phyloP scores from a whole-genome alignment of 2,113 vertebrate genomes.

The Pterocles burchelli region DNA sequence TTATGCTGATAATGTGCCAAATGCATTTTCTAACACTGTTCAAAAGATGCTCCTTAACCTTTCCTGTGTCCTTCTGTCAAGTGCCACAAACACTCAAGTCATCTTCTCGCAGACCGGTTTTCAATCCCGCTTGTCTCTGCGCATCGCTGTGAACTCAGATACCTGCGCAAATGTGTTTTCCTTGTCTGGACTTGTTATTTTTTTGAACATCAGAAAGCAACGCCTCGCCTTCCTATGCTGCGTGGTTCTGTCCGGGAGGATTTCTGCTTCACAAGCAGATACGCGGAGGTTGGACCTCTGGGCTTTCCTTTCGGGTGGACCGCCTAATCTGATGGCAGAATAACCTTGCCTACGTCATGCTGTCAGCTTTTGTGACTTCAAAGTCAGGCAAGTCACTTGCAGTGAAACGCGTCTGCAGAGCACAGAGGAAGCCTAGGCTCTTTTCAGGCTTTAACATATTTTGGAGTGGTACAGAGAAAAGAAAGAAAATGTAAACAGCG shows the following conservation, averaged over 20 bases:
- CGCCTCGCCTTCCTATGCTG: rapidly evolving
- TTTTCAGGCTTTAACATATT: neutral
- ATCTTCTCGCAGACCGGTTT: neutral
- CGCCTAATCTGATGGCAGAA: rapidly evolving
- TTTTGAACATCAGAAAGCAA: neutral
- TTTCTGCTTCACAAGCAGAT: neutral
- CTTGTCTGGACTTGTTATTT: neutral
- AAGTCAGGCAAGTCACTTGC: neutral
- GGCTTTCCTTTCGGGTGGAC: neutral
- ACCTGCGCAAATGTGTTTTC: neutral
- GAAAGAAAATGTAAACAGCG: neutral
- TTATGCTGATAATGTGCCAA: neutral
- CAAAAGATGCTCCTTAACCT: neutral
- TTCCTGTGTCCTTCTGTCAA: neutral
- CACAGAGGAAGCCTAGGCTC: neutral
- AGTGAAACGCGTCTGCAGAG: neutral
- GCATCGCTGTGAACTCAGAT: neutral
- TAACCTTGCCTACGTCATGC: rapidly evolving
- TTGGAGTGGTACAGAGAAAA: neutral
- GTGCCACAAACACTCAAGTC: neutral
- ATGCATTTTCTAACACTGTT: neutral
- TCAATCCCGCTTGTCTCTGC: rapidly evolving
- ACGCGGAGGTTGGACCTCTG: neutral
- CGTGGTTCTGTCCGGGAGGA: rapidly evolving
- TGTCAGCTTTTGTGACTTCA: neutral